Conservation (phyloP, 1,140 invertebrate species). For the Adoxophyes honmai region DNA sequence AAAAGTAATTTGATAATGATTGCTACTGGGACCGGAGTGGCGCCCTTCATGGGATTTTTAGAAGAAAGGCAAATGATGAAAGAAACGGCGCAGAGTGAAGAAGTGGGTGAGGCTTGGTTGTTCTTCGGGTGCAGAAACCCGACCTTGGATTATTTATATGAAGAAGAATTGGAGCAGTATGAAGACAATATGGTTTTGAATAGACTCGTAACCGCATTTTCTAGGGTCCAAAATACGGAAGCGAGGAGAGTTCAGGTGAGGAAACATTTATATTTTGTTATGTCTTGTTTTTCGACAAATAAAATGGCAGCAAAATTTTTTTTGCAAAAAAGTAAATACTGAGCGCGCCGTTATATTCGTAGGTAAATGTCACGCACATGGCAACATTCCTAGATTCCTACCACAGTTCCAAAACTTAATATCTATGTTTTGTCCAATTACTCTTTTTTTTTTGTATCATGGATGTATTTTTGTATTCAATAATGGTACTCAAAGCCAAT, state of each 20-base stretch:
- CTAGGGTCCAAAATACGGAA: constrained; percentile 75
- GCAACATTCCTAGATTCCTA: too few relatives aligned
- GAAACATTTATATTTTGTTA: not conserved
- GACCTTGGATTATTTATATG: constrained; percentile 81
- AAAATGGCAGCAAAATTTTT: too few relatives aligned
- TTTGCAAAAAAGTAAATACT: too few relatives aligned
- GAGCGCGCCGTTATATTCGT: too few relatives aligned
- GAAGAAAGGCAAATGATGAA: constrained; percentile 72
- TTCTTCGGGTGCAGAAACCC: constrained; percentile 88
- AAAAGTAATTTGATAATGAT: constrained; percentile 85
- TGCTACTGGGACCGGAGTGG: constrained; percentile 89
- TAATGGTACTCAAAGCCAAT: too few relatives aligned
- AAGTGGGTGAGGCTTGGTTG: constrained; percentile 77
- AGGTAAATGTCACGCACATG: too few relatives aligned
- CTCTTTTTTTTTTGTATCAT: too few relatives aligned
- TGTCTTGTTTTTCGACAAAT: too few relatives aligned
- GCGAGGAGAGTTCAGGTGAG: constrained; percentile 77
- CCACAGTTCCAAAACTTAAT: too few relatives aligned
- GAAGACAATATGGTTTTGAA: constrained; percentile 72
- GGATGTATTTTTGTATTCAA: too few relatives aligned
- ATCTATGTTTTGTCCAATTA: too few relatives aligned
- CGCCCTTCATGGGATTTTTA: constrained; percentile 86
- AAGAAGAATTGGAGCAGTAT: constrained; percentile 78
- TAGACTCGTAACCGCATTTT: constrained; percentile 81
- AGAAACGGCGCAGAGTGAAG: constrained; percentile 30